phyloP scores from a whole-genome alignment of 2,113 vertebrate species.

The Elaphurus davidianus region DNA sequence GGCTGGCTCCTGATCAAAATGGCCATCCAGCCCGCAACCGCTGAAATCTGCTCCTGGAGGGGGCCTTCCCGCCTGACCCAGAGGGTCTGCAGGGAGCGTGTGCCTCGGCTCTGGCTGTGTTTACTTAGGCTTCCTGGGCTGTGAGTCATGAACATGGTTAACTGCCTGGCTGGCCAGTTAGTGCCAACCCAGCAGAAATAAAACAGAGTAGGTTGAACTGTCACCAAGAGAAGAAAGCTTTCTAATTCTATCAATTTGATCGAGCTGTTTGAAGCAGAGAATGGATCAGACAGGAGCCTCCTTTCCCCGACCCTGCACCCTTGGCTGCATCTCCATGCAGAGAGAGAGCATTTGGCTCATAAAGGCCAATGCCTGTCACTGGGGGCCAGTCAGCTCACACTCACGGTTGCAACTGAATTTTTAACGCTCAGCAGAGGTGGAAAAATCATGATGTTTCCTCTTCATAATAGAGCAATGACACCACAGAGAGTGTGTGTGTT shows the following conservation, averaged over 20 bases:
- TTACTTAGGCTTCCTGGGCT: neutral
- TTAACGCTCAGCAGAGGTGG: slow-evolving; percentile 28
- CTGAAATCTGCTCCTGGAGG: neutral
- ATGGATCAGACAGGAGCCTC: neutral
- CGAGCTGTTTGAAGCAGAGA: neutral
- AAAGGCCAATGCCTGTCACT: neutral
- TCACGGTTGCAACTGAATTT: neutral
- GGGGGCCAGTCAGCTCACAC: neutral
- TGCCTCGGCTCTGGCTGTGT: fast-evolving
- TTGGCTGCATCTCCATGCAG: neutral
- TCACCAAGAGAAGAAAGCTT: slow-evolving; percentile 51
- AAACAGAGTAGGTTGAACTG: slow-evolving; percentile 1
- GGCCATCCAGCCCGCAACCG: slow-evolving; percentile 25
- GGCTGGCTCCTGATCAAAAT: slow-evolving; percentile 48
- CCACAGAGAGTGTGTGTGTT: neutral
- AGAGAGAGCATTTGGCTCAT: neutral
- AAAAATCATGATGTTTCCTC: slow-evolving; percentile 27
- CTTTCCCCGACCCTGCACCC: neutral
- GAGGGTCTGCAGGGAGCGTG: neutral
- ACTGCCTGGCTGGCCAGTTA: slow-evolving; percentile 24
- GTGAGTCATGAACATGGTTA: slow-evolving; percentile 53
- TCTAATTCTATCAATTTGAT: slow-evolving; percentile 43
- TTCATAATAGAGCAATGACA: slow-evolving; percentile 16
- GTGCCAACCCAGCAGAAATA: slow-evolving; percentile 57
- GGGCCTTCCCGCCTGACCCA: slow-evolving; percentile 36